These are phyloP conservation scores for Pseudomyrmex cubaensis DNA, from an alignment of 1,140 invertebrate genomes.

Conservation along the genomic window DNA sequence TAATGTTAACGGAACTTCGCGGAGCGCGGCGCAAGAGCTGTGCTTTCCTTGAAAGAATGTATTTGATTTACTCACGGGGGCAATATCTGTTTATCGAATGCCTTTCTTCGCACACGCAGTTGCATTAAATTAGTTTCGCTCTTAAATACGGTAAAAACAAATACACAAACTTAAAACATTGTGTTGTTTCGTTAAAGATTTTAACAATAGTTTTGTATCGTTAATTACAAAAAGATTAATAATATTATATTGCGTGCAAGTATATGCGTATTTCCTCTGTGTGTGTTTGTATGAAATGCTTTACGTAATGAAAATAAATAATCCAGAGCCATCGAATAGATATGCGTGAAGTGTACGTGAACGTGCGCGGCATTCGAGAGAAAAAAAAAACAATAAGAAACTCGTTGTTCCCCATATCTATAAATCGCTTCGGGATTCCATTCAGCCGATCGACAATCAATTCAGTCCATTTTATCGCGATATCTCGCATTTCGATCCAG, in stretches of 20 bases:
- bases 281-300: too few relatives aligned
- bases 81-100: background rate
- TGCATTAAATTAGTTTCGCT: background rate
- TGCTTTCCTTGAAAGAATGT: conserved; percentile 20
- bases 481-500: conserved; percentile 5
- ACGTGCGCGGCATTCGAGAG: too few relatives aligned
- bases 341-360: too few relatives aligned
- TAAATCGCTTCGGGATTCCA: background rate
- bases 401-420: background rate
- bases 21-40: background rate
- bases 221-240: too few relatives aligned
- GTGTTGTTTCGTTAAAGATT: too few relatives aligned
- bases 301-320: background rate
- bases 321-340: too few relatives aligned
- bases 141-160: background rate
- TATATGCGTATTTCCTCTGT: too few relatives aligned
- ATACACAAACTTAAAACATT: background rate
- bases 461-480: background rate
- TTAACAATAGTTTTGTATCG: too few relatives aligned
- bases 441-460: background rate
- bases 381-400: conserved; percentile 1
- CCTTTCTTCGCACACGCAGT: background rate
- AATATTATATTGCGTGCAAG: too few relatives aligned
- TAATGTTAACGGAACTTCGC: conserved; percentile 36
- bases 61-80: background rate